Base-by-base conservation (phyloP, 2,888 invertebrate genomes). In the Archips xylosteana region DNA sequence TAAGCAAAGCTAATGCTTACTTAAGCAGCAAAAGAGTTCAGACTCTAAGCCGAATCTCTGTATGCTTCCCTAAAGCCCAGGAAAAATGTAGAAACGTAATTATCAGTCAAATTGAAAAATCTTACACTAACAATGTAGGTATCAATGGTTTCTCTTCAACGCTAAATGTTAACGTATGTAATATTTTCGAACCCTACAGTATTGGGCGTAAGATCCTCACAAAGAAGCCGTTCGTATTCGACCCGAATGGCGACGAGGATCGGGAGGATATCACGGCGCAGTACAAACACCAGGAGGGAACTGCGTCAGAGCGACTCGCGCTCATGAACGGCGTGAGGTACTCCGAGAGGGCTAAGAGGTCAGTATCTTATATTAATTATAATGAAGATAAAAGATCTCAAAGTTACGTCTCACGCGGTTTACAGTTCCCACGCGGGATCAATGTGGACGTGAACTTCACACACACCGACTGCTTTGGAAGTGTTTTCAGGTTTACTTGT, bases 171-270 rank as follows among this genome's bases (percentile, higher is more conserved):
- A 49, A 49, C n/a, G 4, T n/a, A n/a, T 6, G 5, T 49, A n/a
- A 49, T 49, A 5, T n/a, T n/a, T 5, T 13, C n/a, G 4, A 9
- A 10, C 32, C 32, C 70, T 84, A 64, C 87, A 97, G 97, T 80
- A 96, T 97, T 80, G 97, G 97, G 0, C 95, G 96, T 39, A 95
- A 96, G 92, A 95, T 97, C 68, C 90, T 97, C 9, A 97, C 97
- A 0, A 97, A 97, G 91, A 95, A 96, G 79, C 96, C 97, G 0
- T 97, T 95, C 85, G 92, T 96, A 13, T 96, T 96, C 81, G 97
- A 97, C 83, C 96, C 96, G 0, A 95, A 95, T 51, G 97, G 97
- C 0, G 97, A 97, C 77, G 95, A 95, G 65, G 97, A 97, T 81
- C 92, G 96, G 1, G 95, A 96, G 81, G 96, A 97, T 79, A 96